Conservation (phyloP, 2,797 vertebrate genomes). For the Semotilus atromaculatus region DNA sequence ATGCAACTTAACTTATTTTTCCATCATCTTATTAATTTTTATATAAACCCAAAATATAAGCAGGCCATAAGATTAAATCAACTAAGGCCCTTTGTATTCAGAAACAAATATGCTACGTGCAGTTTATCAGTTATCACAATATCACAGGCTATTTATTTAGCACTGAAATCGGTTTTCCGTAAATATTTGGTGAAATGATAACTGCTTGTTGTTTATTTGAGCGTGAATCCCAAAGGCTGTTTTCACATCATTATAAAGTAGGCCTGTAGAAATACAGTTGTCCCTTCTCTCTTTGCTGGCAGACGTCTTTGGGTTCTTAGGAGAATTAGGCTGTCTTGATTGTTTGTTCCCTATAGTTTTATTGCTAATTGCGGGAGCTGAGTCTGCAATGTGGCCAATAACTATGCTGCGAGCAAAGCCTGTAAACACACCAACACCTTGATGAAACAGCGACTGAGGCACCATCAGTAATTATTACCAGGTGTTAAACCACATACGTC, state of each 20-base stretch:
- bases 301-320: background rate
- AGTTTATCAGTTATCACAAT: background rate
- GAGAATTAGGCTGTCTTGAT: slow-evolving; percentile 3
- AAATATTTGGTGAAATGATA: background rate
- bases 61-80: background rate
- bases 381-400: slow-evolving; percentile 40
- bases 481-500: background rate
- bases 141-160: background rate
- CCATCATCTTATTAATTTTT: background rate
- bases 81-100: background rate
- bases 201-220: background rate
- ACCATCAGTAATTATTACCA: slow-evolving; percentile 14
- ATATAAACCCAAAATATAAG: background rate
- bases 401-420: slow-evolving; percentile 18
- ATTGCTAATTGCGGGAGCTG: slow-evolving; percentile 39
- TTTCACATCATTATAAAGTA: background rate
- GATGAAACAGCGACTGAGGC: background rate
- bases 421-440: slow-evolving; percentile 27
- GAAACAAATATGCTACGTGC: background rate
- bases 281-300: background rate
- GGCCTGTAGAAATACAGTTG: background rate
- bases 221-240: background rate
- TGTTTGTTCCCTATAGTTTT: slow-evolving; percentile 38
- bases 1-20: background rate
- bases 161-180: background rate